These are phyloP conservation scores for Hanleya hanleyi DNA, from an alignment of 2,888 invertebrate species.

Conservation along the genomic window DNA sequence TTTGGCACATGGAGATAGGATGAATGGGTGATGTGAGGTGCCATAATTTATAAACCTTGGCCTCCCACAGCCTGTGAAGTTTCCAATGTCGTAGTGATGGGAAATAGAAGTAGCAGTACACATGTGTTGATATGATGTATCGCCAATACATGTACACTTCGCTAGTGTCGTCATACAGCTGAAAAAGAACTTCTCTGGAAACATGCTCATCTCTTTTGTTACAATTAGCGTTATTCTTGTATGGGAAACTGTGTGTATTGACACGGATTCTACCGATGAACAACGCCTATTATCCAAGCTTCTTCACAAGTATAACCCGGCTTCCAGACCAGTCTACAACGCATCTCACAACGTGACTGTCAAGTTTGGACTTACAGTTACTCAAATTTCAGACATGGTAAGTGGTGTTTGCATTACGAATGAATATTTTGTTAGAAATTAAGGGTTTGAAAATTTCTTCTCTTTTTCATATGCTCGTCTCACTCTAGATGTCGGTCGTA, in stretches of 20 bases:
- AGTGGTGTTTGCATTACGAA: no score
- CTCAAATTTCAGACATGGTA: constrained; percentile 73
- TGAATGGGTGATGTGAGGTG: no score
- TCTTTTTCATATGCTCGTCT: background rate
- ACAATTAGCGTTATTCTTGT: background rate
- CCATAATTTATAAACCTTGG: no score
- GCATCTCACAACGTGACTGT: constrained; percentile 69
- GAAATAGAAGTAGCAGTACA: no score
- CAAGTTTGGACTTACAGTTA: constrained; percentile 71
- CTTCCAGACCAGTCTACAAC: constrained; percentile 71
- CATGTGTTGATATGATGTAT: no score
- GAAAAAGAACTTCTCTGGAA: no score
- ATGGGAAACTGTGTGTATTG: background rate
- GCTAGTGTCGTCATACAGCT: no score
- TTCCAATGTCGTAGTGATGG: no score
- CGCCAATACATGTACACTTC: no score
- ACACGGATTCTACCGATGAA: constrained; percentile 60
- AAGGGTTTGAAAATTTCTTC: background rate
- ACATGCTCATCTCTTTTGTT: background rate
- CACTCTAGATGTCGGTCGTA: background rate
- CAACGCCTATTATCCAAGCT: constrained; percentile 65
- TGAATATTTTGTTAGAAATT: background rate
- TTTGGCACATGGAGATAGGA: no score
- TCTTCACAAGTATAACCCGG: constrained; percentile 67
- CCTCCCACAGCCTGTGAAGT: no score